phyloP scores from a whole-genome alignment of 1,140 invertebrate species.

The Drosophila tristis region DNA sequence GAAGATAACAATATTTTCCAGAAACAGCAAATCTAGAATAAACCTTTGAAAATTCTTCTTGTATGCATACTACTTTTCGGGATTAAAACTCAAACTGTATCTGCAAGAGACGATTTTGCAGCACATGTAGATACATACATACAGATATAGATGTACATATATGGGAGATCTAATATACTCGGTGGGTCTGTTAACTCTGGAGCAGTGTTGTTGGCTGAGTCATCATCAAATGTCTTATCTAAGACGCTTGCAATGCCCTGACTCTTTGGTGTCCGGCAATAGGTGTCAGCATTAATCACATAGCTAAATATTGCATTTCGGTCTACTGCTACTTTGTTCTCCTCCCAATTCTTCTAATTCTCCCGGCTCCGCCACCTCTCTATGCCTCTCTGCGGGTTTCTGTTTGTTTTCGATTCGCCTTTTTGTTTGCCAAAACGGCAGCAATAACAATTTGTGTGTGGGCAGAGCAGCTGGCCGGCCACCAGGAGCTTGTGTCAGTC shows the following conservation, averaged over 20 bases:
- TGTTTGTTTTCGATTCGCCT: slow-evolving; percentile 36
- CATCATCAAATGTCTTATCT: slow-evolving; percentile 37
- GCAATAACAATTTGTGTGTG: slow-evolving; percentile 35
- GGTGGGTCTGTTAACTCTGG: not conserved
- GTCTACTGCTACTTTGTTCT: slow-evolving; percentile 5
- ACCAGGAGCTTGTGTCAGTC: not conserved
- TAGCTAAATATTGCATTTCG: slow-evolving; percentile 40
- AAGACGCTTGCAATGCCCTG: slow-evolving; percentile 18
- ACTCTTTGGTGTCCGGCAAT: not conserved
- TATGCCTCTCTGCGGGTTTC: slow-evolving; percentile 1
- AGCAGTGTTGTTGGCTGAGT: slow-evolving; percentile 4
- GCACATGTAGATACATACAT: not conserved
- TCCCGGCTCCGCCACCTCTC: not conserved
- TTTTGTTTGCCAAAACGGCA: slow-evolving; percentile 29
- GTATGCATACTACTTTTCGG: slow-evolving; percentile 12
- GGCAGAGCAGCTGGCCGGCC: slow-evolving; percentile 44
- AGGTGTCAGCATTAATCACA: slow-evolving; percentile 34
- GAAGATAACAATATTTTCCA: slow-evolving; percentile 43
- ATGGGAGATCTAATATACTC: not conserved
- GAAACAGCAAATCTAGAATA: slow-evolving; percentile 28
- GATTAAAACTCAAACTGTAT: slow-evolving; percentile 32
- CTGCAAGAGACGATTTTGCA: slow-evolving; percentile 22
- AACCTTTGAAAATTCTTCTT: too few relatives aligned
- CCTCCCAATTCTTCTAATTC: slow-evolving; percentile 1
- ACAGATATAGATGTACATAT: slow-evolving; percentile 8